Conservation (phyloP, 2,113 vertebrate species). For the Ciconia boyciana region DNA sequence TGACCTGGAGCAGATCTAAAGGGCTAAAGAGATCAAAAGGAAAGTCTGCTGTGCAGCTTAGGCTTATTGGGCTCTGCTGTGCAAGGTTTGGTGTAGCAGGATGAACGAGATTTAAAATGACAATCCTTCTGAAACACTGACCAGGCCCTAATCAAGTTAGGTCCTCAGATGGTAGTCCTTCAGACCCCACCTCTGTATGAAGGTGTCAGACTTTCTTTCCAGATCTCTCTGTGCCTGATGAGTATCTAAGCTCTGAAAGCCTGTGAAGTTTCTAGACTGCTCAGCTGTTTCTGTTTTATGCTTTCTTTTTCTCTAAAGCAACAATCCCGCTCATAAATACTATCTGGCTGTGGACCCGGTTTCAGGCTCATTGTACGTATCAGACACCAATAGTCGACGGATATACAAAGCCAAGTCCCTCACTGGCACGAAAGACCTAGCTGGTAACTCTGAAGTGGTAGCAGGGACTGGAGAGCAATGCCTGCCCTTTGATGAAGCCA, state of each 20-base stretch:
- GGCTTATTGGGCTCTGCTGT: background rate
- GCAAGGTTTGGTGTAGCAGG: background rate
- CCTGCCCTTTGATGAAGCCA: slow-evolving; percentile 93
- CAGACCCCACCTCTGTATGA: background rate
- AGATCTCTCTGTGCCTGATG: slow-evolving; percentile 69
- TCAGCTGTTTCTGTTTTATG: slow-evolving; percentile 52
- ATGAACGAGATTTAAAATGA: background rate
- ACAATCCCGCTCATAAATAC: slow-evolving; percentile 98
- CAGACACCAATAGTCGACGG: slow-evolving; percentile 93
- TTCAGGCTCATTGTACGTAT: slow-evolving; percentile 90
- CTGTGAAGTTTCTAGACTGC: slow-evolving; percentile 31
- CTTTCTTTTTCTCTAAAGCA: slow-evolving; percentile 79
- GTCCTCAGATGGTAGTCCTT: slow-evolving; percentile 10
- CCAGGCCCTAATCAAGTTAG: background rate
- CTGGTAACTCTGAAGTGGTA: slow-evolving; percentile 91
- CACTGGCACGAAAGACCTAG: slow-evolving; percentile 83
- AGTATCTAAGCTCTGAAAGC: slow-evolving; percentile 1
- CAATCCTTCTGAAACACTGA: background rate
- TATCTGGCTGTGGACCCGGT: slow-evolving; percentile 97
- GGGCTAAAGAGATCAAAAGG: slow-evolving; percentile 7
- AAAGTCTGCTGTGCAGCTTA: background rate
- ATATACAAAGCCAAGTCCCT: slow-evolving; percentile 91
- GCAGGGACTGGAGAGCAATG: slow-evolving; percentile 97
- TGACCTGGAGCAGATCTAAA: slow-evolving; percentile 14
- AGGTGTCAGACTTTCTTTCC: slow-evolving; percentile 55